Conservation (phyloP, 2,888 invertebrate genomes). For the Drosophila kuntzei region DNA sequence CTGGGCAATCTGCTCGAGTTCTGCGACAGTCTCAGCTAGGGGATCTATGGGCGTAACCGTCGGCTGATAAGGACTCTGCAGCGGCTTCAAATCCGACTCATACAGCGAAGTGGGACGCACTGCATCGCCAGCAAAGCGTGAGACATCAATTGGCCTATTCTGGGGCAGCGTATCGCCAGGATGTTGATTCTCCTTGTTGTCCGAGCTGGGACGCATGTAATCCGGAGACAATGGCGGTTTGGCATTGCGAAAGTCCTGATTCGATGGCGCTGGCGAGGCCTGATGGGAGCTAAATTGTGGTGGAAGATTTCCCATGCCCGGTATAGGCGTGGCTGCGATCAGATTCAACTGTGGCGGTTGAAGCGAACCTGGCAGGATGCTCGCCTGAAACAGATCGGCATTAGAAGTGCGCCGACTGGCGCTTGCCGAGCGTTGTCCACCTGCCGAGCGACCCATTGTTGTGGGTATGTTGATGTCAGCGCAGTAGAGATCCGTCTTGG, state of each 20-base stretch:
- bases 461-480: slow-evolving; percentile 84
- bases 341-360: slow-evolving; percentile 74
- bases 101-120: slow-evolving; percentile 62
- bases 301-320: slow-evolving; percentile 51
- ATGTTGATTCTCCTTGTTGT: slow-evolving; percentile 67
- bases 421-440: slow-evolving; percentile 77
- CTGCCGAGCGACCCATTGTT: slow-evolving; percentile 27
- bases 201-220: slow-evolving; percentile 82
- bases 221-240: slow-evolving; percentile 78
- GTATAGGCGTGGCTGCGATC: slow-evolving; percentile 81
- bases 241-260: slow-evolving; percentile 76
- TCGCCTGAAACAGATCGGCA: slow-evolving; percentile 77
- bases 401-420: slow-evolving; percentile 81
- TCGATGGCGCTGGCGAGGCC: slow-evolving; percentile 59
- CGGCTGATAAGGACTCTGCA: slow-evolving; percentile 58
- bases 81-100: slow-evolving; percentile 59
- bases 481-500: slow-evolving; percentile 83
- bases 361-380: slow-evolving; percentile 60
- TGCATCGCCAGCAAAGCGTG: slow-evolving; percentile 72
- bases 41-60: slow-evolving; percentile 67
- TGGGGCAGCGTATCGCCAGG: slow-evolving; percentile 73
- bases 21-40: slow-evolving; percentile 73
- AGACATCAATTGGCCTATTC: slow-evolving; percentile 83
- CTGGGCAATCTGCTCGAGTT: slow-evolving; percentile 71
- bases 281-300: slow-evolving; percentile 70